Conservation (phyloP, 2,888 invertebrate genomes). For the Drosophila sordidula region DNA sequence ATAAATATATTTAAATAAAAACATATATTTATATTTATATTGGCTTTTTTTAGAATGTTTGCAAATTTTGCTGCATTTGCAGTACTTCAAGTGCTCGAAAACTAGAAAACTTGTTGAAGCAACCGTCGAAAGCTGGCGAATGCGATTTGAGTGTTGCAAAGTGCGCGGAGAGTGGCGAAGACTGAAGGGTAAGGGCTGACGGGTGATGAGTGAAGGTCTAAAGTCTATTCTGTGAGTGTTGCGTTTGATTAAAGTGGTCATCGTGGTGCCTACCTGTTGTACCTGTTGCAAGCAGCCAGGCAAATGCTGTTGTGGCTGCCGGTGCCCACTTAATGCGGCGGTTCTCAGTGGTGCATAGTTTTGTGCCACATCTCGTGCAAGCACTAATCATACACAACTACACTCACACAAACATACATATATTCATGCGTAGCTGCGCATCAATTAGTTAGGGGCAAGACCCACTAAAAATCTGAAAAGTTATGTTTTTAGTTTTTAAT, state of each 20-base stretch:
- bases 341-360: constrained; percentile 18
- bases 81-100: constrained; percentile 45
- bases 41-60: constrained; percentile 3
- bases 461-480: constrained; percentile 1
- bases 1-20: constrained; percentile 3
- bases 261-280: constrained; percentile 26
- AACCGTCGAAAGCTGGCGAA: constrained; percentile 22
- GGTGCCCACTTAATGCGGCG: constrained; percentile 5
- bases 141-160: background rate
- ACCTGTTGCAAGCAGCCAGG: constrained; percentile 18
- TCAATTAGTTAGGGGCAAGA: constrained; percentile 46
- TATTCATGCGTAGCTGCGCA: constrained; percentile 47
- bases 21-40: background rate
- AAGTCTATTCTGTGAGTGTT: constrained; percentile 28
- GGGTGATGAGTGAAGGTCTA: background rate
- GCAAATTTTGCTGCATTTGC: constrained; percentile 25
- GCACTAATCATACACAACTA: constrained; percentile 3
- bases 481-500: background rate
- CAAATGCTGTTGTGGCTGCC: constrained; percentile 3
- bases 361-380: constrained; percentile 24
- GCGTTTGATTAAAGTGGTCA: constrained; percentile 52
- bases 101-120: constrained; percentile 53
- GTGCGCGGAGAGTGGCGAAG: background rate
- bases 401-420: constrained; percentile 2
- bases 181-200: no score